A percentile compares a stretch with the other conserved stretches of the same genome.
Evolutionary conservation across 2,797 vertebrate species (phyloP).

Genomic region (Gallinago stenura): DNA sequence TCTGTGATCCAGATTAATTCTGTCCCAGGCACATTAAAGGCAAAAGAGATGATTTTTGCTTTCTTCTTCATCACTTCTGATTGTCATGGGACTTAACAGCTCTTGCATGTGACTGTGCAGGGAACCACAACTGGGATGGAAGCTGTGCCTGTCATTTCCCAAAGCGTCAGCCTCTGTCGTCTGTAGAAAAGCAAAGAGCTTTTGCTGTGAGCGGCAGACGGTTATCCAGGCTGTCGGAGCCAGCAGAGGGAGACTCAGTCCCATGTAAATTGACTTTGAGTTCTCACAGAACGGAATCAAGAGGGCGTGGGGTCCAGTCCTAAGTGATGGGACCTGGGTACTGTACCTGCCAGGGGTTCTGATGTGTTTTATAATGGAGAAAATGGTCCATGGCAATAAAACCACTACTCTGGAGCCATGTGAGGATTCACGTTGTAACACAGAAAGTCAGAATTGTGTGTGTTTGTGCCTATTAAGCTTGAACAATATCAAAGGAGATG

Average conservation of each 20-base stretch:
- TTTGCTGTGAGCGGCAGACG: background rate
- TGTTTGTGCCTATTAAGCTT: background rate
- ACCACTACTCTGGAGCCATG: background rate
- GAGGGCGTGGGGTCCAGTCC: background rate
- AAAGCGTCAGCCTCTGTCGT: background rate
- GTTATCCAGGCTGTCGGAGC: background rate
- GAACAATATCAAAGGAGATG: background rate
- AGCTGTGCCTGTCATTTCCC: background rate
- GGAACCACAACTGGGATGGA: background rate
- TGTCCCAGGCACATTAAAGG: background rate
- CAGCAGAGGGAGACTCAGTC: background rate
- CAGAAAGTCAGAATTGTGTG: background rate
- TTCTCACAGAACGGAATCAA: background rate
- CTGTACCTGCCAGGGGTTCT: background rate
- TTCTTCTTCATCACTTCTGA: background rate
- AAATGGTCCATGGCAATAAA: background rate
- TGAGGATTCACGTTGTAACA: background rate
- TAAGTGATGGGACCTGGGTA: accelerated
- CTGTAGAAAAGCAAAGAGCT: background rate
- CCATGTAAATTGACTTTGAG: background rate
- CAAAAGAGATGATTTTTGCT: background rate
- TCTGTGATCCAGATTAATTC: background rate
- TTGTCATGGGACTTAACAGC: background rate
- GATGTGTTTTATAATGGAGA: background rate
- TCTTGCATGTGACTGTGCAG: background rate